Evolutionary conservation across 2,888 invertebrate species (phyloP), one percentile per base, ranked within the genome.

Genomic region (Drosophila nigritarsus): DNA sequence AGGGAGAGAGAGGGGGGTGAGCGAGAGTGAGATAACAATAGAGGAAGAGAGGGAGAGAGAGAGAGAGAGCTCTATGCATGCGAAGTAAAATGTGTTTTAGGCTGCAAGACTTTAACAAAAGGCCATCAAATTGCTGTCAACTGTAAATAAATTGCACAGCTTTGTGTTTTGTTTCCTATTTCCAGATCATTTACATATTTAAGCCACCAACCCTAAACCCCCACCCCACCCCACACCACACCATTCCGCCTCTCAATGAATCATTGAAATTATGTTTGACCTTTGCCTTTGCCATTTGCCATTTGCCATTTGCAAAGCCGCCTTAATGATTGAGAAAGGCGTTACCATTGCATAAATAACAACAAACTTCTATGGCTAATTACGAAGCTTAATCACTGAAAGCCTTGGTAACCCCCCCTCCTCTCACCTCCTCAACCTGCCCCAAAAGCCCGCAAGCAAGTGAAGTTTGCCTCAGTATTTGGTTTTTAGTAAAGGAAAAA

Each of bases 341-440:
- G 68, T 67, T 59, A 67, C 60, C 49, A 56, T 24, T 45, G 62
- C 53, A 60, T 49, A 45, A 50, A 67, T 55, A 51, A 29, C 42
- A 53, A 48, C 54, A 55, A 55, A 53, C 61, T 75, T 71, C 71
- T 62, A 15, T n/a, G 55, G 55, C 66, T 79, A 78, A 78, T 78
- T 72, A 38, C 64, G 42, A 32, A 30, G 48, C 24, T 63, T 38
- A 75, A 70, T 58, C 70, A 58, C 27, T 49, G 53, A 49, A 27
- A 60, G 29, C 48, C 61, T 61, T 69, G 56, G 2, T 3, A 6
- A 9, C n/a, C 36, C 50, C 50, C 9, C 54, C 40, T 51, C 40
- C 59, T 13, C 49, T n/a, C 3, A 4, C 13, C 40, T 2, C 34
- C 20, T 48, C 24, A 40, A 42, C 20, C 49, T 54, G 42, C 32